Percentiles rank a stretch among this genome's conserved stretches.
Conservation (phyloP, 2,113 vertebrate genomes). For the Odontesthes bonariensis region DNA sequence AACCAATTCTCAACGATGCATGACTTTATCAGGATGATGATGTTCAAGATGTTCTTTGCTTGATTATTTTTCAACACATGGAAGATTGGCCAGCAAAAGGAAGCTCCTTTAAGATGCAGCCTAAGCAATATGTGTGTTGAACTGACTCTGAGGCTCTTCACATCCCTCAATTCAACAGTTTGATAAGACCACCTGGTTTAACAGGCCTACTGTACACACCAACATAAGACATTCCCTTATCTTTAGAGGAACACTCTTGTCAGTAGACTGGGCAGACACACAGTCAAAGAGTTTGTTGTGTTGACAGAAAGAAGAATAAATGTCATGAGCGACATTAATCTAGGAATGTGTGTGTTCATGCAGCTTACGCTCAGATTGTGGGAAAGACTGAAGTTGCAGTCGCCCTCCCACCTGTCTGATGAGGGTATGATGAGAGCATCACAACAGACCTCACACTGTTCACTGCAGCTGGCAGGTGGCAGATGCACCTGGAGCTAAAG, state of each 20-base stretch:
- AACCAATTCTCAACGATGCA: conserved; percentile 33
- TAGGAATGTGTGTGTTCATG: conserved; percentile 15
- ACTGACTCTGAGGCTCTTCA: conserved; percentile 31
- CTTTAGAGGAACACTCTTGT: conserved; percentile 59
- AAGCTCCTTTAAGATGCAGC: conserved; percentile 18
- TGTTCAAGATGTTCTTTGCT: conserved; percentile 37
- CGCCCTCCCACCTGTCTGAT: conserved; percentile 54
- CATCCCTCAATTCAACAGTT: conserved; percentile 54
- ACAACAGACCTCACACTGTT: conserved; percentile 75
- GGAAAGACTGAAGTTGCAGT: conserved; percentile 41
- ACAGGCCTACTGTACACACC: conserved; percentile 23
- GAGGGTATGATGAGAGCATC: conserved; percentile 78
- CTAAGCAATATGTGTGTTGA: conserved; percentile 16
- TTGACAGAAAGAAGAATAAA: conserved; percentile 37
- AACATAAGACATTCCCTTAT: conserved; percentile 51
- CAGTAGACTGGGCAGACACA: conserved; percentile 21
- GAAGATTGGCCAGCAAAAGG: neutral
- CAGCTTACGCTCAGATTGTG: conserved; percentile 52
- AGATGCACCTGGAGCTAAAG: conserved; percentile 56
- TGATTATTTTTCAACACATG: conserved; percentile 41
- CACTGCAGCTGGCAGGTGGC: conserved; percentile 58
- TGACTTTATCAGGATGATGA: conserved; percentile 46
- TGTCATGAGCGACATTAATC: conserved; percentile 7
- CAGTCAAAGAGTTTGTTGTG: conserved; percentile 39
- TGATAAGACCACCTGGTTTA: conserved; percentile 65